Evolutionary conservation across 2,797 vertebrate genomes (phyloP), one percentile per base, ranked within the genome.

Genomic region (Onychomys torridus): DNA sequence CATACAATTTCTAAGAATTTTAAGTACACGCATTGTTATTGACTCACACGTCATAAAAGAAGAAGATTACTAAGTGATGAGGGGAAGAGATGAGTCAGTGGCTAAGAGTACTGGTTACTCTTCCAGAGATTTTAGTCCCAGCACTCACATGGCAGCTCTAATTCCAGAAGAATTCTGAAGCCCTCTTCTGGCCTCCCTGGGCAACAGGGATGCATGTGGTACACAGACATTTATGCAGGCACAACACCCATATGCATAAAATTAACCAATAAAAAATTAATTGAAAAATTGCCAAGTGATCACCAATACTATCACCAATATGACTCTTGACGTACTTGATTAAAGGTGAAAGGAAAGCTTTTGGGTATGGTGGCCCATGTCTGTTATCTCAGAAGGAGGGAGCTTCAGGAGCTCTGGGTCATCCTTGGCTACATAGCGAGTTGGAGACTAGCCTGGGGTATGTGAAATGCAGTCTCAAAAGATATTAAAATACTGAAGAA

Each of bases 21-120:
- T 90, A 93, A 76, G 63, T 65, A 71, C 29, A 29, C 37, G 27
- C 25, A 12, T 88, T 90, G 96, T 88, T 75, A 81, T 46, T 90
- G 89, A 73, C 17, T 46, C 87, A 71, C 76, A 84, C 9, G 83
- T 34, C 32, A 61, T 55, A 87, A 95, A 84, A 79, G 25, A 16
- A 46, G 5, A 78, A 69, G 29, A 77, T 82, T 73, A 71, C n/a
- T 94, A 32, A 94, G 63, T 8, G 19, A 13, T 67, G 63, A 65
- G 46, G 34, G 21, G 61, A 6, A 12, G 63, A 49, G 43, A n/a
- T 49, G 61, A 13, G 12, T 49, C 32, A 14, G 83, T 49, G 61
- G 29, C 67, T 85, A 12, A 34, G 17, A 65, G 29, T 17, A 34
- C 29, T 84, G 61, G 3, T 7, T 84, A 5, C 17, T 65, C 61